Evolutionary conservation across 2,113 vertebrate genomes (phyloP), one percentile per base, ranked within the genome.

Genomic region (Equus quagga): DNA sequence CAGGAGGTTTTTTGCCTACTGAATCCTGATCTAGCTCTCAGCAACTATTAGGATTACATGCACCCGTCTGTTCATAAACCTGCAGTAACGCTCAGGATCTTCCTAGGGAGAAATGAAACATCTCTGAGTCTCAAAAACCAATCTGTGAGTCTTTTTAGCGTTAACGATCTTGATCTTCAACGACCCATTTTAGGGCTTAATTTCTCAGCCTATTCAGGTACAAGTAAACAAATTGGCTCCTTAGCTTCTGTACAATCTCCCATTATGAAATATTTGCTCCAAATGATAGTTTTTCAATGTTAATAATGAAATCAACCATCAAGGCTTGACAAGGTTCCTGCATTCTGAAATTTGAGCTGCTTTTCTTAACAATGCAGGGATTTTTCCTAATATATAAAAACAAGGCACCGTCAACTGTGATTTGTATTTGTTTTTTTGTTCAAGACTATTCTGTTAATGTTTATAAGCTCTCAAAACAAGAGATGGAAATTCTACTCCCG

Each of bases 401-500:
- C 75, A 98, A 98, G 94, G 56, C 24, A 70, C 28, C 41, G 5
- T 97, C 94, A 97, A 92, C 73, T 58, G 93, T 72, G 44, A 97
- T 97, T 98, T 97, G 97, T 76, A 82, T 93, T 93, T 98, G 72
- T 81, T 89, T 89, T 96, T 96, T 97, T 81, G 31, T 96, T 96
- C 23, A 23, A 96, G 95, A 96, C 83, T 98, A 92, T 91, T 98
- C 93, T 97, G 94, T 88, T 98, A 97, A 98, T 97, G 91, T 98
- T 98, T 98, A 97, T 94, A 49, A 79, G 62, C 84, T 97, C 97
- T 94, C 18, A 86, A 96, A 98, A 98, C 11, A 98, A 97, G 65
- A 73, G 89, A 98, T 9, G 17, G 93, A 98, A 98, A 98, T 97
- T 98, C 97, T 97, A 97, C 31, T 97, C 97, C 83, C 54, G 12